phyloP scores from a whole-genome alignment of 2,888 invertebrate species.

The Stenchaetothrips biformis region DNA sequence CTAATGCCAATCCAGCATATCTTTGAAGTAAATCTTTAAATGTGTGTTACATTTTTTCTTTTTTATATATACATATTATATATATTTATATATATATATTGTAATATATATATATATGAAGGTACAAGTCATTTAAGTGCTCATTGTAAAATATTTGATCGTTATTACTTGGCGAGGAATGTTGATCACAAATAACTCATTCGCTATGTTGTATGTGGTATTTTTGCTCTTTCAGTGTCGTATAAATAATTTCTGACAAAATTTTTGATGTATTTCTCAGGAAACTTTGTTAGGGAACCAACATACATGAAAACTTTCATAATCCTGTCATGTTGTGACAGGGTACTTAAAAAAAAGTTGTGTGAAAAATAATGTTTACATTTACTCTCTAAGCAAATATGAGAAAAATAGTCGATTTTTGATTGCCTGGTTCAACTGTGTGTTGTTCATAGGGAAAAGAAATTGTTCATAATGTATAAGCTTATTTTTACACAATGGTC shows the following conservation, averaged over 20 bases:
- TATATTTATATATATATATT: constrained; percentile 9
- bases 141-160: constrained; percentile 24
- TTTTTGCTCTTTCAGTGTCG: constrained; percentile 11
- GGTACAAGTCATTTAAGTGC: constrained; percentile 24
- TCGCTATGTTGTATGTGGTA: constrained; percentile 10
- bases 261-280: constrained; percentile 9
- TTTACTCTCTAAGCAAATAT: constrained; percentile 4
- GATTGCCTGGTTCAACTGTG: not conserved
- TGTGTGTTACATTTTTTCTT: constrained; percentile 21
- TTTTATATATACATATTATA: constrained; percentile 9
- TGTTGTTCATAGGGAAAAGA: not conserved
- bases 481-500: constrained; percentile 24
- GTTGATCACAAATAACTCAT: constrained; percentile 23
- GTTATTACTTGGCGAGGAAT: constrained; percentile 19
- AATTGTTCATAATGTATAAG: constrained; percentile 14
- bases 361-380: constrained; percentile 11
- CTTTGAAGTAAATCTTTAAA: constrained; percentile 22
- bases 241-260: not conserved
- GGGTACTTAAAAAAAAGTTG: not conserved
- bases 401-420: not conserved
- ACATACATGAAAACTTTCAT: not conserved
- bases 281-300: not conserved
- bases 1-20: constrained; percentile 23
- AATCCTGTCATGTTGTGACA: not conserved
- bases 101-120: constrained; percentile 16